Base-by-base conservation (phyloP, 2,797 vertebrate species). In the Vultur gryphus region DNA sequence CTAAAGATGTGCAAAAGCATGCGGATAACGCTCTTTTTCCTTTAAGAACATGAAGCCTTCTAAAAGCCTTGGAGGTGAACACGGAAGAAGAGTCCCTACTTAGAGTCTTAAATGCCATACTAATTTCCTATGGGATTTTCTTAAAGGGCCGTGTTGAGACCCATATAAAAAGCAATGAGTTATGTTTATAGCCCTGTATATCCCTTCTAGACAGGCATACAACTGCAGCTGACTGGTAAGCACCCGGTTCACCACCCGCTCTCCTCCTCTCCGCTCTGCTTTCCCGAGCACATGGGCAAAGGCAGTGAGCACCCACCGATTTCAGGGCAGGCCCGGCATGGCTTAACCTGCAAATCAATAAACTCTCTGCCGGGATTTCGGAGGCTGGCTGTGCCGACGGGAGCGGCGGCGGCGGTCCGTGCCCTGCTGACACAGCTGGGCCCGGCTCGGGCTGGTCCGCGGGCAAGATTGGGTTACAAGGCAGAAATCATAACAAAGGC, bases 401-500 rank as follows among this genome's bases (percentile, higher is more conserved):
- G 65, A 84, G 83, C 49, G 48, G 88, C 67, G 37, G 87, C 73
- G 37, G 94, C 62, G n/a, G 89, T 51, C 94, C 28, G 4, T 97
- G 98, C 97, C 97, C 97, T 99, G 98, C 98, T 99, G 98, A 99
- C 98, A 98, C 98, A 99, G 99, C 98, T 98, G 98, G 97, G 87
- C 88, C 13, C 29, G 96, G 55, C 97, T 97, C 84, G 49, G 98
- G 96, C 96, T 97, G 97, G 93, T 66, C 97, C 66, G 85, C 97
- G 86, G 98, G 97, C 39, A 94, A 98, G 98, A 98, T 98, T 97
- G 95, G 94, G 98, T 98, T 98, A 98, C 98, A 97, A 97, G 97
- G 97, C 96, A 99, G 98, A 99, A 99, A 99, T 98, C 98, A 99
- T 98, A 99, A 99, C 99, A 99, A 99, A 98, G 98, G 98, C 99